Evolutionary conservation across 2,888 invertebrate genomes (phyloP).

Genomic region (Heteromurus nitidus): DNA sequence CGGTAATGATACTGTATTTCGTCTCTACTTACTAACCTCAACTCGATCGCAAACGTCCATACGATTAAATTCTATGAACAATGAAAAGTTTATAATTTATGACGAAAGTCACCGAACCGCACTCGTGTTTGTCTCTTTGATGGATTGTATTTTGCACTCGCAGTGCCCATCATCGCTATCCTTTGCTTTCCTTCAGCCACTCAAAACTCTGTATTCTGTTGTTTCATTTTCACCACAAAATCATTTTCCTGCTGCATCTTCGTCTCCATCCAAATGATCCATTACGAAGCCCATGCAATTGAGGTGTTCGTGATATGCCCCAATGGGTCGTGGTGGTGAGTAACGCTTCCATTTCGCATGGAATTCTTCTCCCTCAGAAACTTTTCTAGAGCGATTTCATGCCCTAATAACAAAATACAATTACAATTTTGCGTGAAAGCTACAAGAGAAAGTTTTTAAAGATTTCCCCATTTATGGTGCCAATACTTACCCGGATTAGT

Average conservation of each 20-base stretch:
- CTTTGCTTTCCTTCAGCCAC: background rate
- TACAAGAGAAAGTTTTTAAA: background rate
- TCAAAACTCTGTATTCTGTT: background rate
- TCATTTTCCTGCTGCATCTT: background rate
- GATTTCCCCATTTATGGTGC: background rate
- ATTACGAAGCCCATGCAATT: slow-evolving; percentile 58
- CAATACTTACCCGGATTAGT: slow-evolving; percentile 72
- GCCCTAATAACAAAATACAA: slow-evolving; percentile 63
- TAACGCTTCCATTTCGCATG: slow-evolving; percentile 52
- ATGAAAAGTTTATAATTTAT: background rate
- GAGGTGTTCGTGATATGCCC: slow-evolving; percentile 45
- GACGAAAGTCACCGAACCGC: too few species aligned
- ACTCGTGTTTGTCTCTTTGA: too few species aligned
- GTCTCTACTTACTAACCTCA: too few species aligned
- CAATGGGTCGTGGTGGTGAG: slow-evolving; percentile 58
- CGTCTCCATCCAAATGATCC: too few species aligned
- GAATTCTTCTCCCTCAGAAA: slow-evolving; percentile 68
- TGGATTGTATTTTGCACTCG: background rate
- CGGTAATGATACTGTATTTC: too few species aligned
- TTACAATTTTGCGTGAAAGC: background rate
- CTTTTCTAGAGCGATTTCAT: slow-evolving; percentile 72
- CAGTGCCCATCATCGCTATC: background rate
- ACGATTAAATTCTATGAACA: too few species aligned
- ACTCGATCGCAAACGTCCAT: too few species aligned
- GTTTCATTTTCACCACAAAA: background rate